Percentiles rank a stretch among this genome's conserved stretches.
Evolutionary conservation across 2,113 vertebrate genomes (phyloP).

Genomic region (Hippotragus niger): DNA sequence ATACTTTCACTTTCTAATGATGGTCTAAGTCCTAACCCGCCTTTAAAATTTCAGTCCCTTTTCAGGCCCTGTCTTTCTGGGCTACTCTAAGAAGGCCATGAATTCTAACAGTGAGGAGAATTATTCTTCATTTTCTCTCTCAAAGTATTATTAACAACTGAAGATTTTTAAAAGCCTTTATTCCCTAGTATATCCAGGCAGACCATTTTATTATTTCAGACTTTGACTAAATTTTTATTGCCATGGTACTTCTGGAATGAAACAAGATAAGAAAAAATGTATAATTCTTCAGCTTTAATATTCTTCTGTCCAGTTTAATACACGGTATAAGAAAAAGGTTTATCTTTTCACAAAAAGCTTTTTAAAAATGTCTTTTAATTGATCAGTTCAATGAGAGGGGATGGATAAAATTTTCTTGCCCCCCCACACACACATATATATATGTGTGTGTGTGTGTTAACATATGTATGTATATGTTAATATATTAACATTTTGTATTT

Average conservation of each 20-base stretch:
- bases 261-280: background rate
- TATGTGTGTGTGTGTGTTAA: background rate
- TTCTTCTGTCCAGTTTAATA: background rate
- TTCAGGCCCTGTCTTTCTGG: background rate
- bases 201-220: background rate
- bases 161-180: background rate
- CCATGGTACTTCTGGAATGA: background rate
- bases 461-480: background rate
- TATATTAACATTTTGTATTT: background rate
- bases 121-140: background rate
- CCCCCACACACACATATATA: accelerated
- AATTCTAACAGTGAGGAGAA: background rate
- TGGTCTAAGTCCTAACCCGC: background rate
- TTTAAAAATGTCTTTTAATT: background rate
- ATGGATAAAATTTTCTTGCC: background rate
- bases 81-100: background rate
- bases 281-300: background rate
- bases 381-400: background rate
- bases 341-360: background rate
- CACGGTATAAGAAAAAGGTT: background rate
- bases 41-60: background rate
- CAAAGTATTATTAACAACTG: background rate
- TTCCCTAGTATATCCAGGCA: background rate
- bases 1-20: background rate
- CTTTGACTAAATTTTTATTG: background rate